These are phyloP conservation scores for Pyrocoelia pectoralis DNA, from an alignment of 2,888 invertebrate genomes.

Conservation along the genomic window DNA sequence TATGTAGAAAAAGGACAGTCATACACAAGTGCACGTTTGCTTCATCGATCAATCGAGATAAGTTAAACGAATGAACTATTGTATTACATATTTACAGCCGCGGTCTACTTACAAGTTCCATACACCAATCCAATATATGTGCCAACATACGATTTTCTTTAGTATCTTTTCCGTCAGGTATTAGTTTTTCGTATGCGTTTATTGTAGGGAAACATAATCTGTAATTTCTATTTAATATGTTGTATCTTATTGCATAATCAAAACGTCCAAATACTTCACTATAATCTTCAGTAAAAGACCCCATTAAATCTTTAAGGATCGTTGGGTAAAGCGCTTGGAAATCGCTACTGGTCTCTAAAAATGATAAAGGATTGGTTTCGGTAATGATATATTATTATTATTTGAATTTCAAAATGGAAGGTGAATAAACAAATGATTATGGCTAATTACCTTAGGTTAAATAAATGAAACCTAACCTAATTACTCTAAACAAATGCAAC, in stretches of 20 bases:
- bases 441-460: too few relatives aligned
- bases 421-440: too few relatives aligned
- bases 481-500: too few relatives aligned
- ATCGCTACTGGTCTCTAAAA: neutral
- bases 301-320: neutral
- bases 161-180: neutral
- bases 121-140: neutral
- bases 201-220: neutral
- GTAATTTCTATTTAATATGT: neutral
- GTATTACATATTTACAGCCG: too few relatives aligned
- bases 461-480: too few relatives aligned
- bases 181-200: neutral
- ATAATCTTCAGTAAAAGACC: neutral
- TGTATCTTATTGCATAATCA: neutral
- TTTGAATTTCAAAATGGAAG: too few relatives aligned
- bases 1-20: too few relatives aligned
- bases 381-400: too few relatives aligned
- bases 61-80: too few relatives aligned
- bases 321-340: neutral
- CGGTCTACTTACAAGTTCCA: constrained; percentile 2
- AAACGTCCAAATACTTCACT: neutral
- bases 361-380: too few relatives aligned
- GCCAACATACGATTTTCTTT: neutral
- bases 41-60: too few relatives aligned
- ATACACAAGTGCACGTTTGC: too few relatives aligned